Base-by-base conservation (phyloP, 2,888 invertebrate species). In the Pedicia rivosa region DNA sequence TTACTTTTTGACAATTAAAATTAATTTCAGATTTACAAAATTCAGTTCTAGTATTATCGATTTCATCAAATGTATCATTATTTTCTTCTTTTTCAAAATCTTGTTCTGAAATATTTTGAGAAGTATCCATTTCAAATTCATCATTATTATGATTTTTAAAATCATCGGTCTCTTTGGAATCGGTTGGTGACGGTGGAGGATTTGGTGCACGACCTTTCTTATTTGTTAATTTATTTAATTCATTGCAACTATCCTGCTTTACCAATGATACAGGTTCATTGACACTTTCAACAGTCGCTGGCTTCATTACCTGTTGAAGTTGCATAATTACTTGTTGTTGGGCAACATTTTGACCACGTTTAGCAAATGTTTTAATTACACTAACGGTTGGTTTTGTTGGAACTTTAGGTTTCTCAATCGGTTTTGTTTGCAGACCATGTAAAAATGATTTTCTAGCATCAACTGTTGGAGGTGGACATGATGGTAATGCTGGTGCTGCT, bases 161-260 rank as follows among this genome's bases (percentile, higher is more conserved):
- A n/a, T n/a, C n/a, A n/a, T n/a, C n/a, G n/a, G n/a, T n/a, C n/a
- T 19, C 9, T 25, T 35, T 8, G 14, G 4, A 12, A 8, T 33
- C 14, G 3, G 10, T 5, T 26, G 34, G 12, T 4, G 35, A 14
- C 8, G 45, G 41, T 30, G 79, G 83, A 13, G 84, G 82, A 48
- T 76, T 76, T 1, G 84, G 83, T 1, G 83, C 83, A 57, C 78
- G 72, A 35, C 82, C 67, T 57, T 84, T 84, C 49, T 71, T 71
- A 8, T 20, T 12, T 71, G 57, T 46, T 66, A 65, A 40, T 63
- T 65, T 7, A 67, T 40, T 25, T 44, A 44, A 5, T 7, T 48
- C 47, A n/a, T 38, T 15, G 31, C 14, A 12, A n/a, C n/a, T 29
- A 26, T 35, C 35, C 40, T 7, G 7, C 10, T 22, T 4, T 41